These are phyloP conservation scores for Melopsittacus undulatus DNA, from an alignment of 2,797 vertebrate species.

Conservation along the genomic window DNA sequence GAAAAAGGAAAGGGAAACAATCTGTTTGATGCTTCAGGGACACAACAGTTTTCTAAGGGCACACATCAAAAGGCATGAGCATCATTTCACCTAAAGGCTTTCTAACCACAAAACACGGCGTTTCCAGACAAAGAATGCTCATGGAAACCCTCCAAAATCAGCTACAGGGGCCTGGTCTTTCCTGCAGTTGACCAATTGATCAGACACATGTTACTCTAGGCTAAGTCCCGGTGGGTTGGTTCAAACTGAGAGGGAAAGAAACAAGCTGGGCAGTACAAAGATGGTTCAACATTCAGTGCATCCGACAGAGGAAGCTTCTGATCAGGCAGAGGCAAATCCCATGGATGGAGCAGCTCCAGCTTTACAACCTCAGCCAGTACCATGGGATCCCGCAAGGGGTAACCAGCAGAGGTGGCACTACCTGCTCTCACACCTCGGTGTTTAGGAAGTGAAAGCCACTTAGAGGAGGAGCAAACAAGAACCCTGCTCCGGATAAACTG, in stretches of 20 bases:
- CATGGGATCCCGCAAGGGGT: not conserved
- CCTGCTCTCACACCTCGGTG: not conserved
- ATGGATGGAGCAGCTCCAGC: not conserved
- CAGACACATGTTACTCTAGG: not conserved
- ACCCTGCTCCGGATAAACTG: not conserved
- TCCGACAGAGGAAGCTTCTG: not conserved
- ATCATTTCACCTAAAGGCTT: not conserved
- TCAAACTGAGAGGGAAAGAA: not conserved
- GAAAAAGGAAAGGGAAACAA: fast-evolving
- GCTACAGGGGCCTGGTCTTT: not conserved
- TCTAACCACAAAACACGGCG: not conserved
- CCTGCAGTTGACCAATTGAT: not conserved
- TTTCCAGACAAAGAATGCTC: not conserved
- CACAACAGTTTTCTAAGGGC: not conserved
- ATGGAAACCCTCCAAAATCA: not conserved
- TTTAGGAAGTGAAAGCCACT: slow-evolving; percentile 13
- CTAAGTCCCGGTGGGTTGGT: not conserved
- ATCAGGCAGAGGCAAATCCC: not conserved
- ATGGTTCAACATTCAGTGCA: not conserved
- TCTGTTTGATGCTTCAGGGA: not conserved
- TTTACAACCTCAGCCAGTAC: not conserved
- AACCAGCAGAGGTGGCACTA: not conserved
- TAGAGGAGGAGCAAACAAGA: not conserved
- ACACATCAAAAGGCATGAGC: not conserved
- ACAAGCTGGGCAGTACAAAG: not conserved